phyloP scores from a whole-genome alignment of 2,888 invertebrate species.

The Chloroclysta siterata region DNA sequence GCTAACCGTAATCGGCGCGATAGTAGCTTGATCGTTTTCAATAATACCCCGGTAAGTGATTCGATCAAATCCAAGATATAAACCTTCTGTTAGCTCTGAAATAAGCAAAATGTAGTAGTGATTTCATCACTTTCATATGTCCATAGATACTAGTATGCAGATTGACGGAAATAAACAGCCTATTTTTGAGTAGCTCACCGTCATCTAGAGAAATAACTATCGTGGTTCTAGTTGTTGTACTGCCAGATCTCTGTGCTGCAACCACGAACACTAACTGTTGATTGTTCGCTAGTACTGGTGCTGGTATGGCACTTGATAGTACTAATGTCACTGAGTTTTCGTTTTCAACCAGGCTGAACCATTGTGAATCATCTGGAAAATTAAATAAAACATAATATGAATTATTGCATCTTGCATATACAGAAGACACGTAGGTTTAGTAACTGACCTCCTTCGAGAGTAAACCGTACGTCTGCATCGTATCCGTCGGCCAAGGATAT shows the following conservation, averaged over 20 bases:
- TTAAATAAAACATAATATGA: not conserved
- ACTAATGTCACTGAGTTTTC: slow-evolving; percentile 38
- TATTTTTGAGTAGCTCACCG: slow-evolving; percentile 24
- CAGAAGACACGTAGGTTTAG: not conserved
- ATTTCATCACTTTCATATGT: not conserved
- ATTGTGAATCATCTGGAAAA: slow-evolving; percentile 28
- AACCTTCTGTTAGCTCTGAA: slow-evolving; percentile 25
- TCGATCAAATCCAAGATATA: slow-evolving; percentile 47
- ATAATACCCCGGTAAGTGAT: slow-evolving; percentile 47
- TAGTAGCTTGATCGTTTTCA: slow-evolving; percentile 30
- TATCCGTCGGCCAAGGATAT: slow-evolving; percentile 46
- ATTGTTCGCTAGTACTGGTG: slow-evolving; percentile 43
- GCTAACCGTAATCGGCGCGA: slow-evolving; percentile 46
- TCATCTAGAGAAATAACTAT: slow-evolving; percentile 42
- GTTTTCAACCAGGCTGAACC: slow-evolving; percentile 35
- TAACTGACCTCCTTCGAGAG: slow-evolving; percentile 51
- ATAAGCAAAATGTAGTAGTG: not conserved
- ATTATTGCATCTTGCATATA: not conserved
- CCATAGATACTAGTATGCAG: too few relatives aligned
- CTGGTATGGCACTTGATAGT: slow-evolving; percentile 43
- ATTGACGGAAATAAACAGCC: not conserved
- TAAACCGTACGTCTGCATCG: slow-evolving; percentile 45
- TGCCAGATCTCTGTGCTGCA: slow-evolving; percentile 39
- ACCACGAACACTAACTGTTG: slow-evolving; percentile 44
- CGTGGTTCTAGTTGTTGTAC: slow-evolving; percentile 39